Conservation (phyloP, 1,140 invertebrate species). For the Drosophila dunni region DNA sequence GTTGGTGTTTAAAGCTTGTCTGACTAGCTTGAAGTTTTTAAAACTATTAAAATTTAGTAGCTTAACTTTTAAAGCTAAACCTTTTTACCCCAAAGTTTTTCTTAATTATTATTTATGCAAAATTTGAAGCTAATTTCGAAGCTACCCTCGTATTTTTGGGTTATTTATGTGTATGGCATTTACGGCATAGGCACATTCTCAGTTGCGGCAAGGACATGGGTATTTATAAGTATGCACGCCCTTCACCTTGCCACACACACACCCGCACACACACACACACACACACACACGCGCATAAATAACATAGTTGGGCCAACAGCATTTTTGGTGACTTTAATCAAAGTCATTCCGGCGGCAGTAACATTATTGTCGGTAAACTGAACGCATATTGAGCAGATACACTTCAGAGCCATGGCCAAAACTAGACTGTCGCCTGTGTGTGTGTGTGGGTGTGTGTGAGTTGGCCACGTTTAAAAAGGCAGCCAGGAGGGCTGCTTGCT, state of each 20-base stretch:
- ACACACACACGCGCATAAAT: constrained; percentile 14
- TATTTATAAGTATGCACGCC: constrained; percentile 29
- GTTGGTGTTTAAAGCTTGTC: too few species aligned
- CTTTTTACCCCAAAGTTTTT: too few species aligned
- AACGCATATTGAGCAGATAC: constrained; percentile 12
- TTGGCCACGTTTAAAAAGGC: constrained; percentile 11
- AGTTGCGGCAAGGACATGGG: constrained; percentile 35
- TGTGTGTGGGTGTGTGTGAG: neutral
- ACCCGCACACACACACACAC: constrained; percentile 16
- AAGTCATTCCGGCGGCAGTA: constrained; percentile 35
- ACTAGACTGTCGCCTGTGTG: neutral
- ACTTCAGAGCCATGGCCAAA: constrained; percentile 7
- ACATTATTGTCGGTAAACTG: constrained; percentile 22
- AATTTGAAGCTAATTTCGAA: neutral
- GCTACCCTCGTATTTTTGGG: constrained; percentile 12
- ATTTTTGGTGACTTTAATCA: constrained; percentile 50
- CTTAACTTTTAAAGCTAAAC: too few species aligned
- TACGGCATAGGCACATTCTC: constrained; percentile 15
- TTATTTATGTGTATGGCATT: constrained; percentile 6
- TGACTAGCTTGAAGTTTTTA: too few species aligned
- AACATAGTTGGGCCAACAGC: constrained; percentile 35
- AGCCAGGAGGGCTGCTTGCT: constrained; percentile 15
- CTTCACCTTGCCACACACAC: constrained; percentile 42
- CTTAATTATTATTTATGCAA: neutral
- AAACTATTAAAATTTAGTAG: too few species aligned